Conservation (phyloP, 2,113 vertebrate species). For the Psittacula cyanocephala region DNA sequence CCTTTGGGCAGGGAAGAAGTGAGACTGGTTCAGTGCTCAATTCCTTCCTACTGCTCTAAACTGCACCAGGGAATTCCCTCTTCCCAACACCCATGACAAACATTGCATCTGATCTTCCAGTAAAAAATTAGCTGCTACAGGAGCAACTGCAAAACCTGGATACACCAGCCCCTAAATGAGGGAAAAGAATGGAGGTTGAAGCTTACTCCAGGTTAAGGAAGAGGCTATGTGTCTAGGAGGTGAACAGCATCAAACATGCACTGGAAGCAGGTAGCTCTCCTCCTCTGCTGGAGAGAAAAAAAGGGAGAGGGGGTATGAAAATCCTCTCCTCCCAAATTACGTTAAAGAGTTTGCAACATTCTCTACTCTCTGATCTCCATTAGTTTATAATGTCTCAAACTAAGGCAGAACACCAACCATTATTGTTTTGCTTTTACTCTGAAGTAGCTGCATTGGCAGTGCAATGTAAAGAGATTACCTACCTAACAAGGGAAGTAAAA, state of each 20-base stretch:
- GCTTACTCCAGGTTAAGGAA: conserved; percentile 75
- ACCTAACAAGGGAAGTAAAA: conserved; percentile 84
- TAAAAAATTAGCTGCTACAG: conserved; percentile 54
- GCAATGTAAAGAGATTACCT: conserved; percentile 46
- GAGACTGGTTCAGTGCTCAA: not conserved
- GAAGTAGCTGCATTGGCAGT: conserved; percentile 8
- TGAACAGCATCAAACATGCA: conserved; percentile 73
- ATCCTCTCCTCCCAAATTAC: conserved; percentile 66
- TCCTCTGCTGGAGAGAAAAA: conserved; percentile 72
- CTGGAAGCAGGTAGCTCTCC: conserved; percentile 64
- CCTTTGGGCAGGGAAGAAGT: conserved; percentile 3
- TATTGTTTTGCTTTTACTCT: conserved; percentile 13
- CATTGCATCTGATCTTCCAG: conserved; percentile 54
- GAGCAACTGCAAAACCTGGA: conserved; percentile 68
- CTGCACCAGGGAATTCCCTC: conserved; percentile 38
- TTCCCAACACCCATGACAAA: conserved; percentile 57
- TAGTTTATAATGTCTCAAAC: conserved; percentile 59
- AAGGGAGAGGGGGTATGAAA: conserved; percentile 68
- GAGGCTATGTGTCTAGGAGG: conserved; percentile 72
- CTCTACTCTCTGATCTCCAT: conserved; percentile 54
- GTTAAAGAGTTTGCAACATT: conserved; percentile 67
- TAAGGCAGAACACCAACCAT: conserved; percentile 40
- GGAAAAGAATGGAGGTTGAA: conserved; percentile 66
- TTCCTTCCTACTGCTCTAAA: conserved; percentile 22
- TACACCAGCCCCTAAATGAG: conserved; percentile 69